Conservation (phyloP, 1,140 invertebrate genomes). For the Meloidogyne hapla region DNA sequence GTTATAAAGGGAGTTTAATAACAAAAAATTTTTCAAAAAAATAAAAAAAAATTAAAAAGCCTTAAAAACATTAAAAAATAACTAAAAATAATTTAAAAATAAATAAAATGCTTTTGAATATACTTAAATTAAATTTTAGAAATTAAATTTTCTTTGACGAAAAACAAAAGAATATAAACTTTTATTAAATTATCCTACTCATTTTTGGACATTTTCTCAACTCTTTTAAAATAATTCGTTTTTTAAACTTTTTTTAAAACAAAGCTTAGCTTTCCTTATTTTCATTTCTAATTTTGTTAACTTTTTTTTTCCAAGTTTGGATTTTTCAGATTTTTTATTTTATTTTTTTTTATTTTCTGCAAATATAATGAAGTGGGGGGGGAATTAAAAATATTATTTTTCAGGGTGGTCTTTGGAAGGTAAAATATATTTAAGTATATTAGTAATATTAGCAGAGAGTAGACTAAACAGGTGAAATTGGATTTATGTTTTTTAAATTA, state of each 20-base stretch:
- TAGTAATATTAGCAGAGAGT: too few species aligned
- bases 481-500: background rate
- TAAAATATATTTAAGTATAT: too few species aligned
- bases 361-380: background rate
- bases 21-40: too few species aligned
- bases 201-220: too few species aligned
- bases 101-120: conserved; percentile 9
- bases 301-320: background rate
- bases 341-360: background rate
- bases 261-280: background rate
- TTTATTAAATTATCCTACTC: background rate
- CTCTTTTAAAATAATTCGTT: background rate
- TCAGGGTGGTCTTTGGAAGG: background rate
- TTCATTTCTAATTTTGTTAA: background rate
- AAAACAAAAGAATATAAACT: background rate
- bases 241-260: background rate
- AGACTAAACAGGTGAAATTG: background rate
- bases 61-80: too few species aligned
- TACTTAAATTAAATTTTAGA: conserved; percentile 5
- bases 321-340: background rate
- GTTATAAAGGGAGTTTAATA: too few species aligned
- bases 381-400: background rate
- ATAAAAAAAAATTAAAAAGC: too few species aligned
- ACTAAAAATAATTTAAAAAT: background rate
- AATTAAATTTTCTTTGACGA: background rate